Percentiles rank a stretch among this genome's conserved stretches.
Evolutionary conservation across 2,797 vertebrate species (phyloP).

Genomic region (Gorsachius magnificus): DNA sequence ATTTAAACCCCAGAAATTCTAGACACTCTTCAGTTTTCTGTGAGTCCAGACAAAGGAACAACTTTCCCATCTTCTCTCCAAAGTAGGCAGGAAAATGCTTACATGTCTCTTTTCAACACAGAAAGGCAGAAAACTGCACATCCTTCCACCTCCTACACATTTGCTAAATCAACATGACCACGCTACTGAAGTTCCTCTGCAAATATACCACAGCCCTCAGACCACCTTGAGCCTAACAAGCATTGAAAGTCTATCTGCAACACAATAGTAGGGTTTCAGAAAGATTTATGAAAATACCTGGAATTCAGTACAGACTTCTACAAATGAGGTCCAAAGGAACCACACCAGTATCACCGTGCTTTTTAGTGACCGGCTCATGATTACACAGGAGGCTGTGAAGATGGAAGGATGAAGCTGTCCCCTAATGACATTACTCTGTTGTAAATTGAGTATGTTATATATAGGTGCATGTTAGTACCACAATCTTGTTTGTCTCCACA

Average conservation of each 20-base stretch:
- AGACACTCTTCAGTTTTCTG: background rate
- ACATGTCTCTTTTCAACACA: background rate
- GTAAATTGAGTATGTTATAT: background rate
- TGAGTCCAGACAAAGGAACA: background rate
- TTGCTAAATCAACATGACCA: rapidly evolving
- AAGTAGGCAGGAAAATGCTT: background rate
- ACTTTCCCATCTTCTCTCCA: background rate
- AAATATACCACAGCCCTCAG: background rate
- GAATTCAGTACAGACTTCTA: background rate
- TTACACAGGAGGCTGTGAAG: background rate
- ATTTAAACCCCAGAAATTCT: background rate
- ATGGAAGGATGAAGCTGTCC: background rate
- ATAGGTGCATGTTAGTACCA: background rate
- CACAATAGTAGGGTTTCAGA: background rate
- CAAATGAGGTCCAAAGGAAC: background rate
- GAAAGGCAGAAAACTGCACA: background rate
- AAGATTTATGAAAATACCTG: background rate
- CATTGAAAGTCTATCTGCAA: background rate
- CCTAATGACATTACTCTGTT: background rate
- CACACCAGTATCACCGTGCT: rapidly evolving
- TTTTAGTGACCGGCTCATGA: background rate
- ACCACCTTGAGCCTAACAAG: background rate
- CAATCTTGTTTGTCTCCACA: background rate
- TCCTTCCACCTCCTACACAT: rapidly evolving
- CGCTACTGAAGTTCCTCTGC: background rate